Conservation (phyloP, 1,140 invertebrate genomes). For the Drosophila punjabiensis region DNA sequence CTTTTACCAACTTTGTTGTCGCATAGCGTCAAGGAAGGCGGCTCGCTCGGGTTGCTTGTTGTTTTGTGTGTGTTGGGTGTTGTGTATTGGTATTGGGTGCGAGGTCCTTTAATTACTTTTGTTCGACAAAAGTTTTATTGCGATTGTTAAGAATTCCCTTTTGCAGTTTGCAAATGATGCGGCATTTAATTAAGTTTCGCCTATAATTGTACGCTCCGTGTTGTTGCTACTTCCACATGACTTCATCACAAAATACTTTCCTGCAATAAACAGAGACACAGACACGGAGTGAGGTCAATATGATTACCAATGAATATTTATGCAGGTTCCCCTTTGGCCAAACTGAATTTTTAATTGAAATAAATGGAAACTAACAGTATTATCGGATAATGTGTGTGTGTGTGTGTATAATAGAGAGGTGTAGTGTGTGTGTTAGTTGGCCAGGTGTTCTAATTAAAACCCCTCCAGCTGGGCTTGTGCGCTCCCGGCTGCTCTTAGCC, state of each 20-base stretch:
- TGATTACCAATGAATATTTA: slow-evolving; percentile 75
- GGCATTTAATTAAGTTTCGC: slow-evolving; percentile 69
- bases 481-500: slow-evolving; percentile 17
- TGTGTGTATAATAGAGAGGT: background rate
- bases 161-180: slow-evolving; percentile 64
- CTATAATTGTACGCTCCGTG: slow-evolving; percentile 51
- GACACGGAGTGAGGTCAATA: slow-evolving; percentile 27
- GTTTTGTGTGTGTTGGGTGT: background rate
- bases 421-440: slow-evolving; percentile 18
- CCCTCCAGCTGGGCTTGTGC: slow-evolving; percentile 53
- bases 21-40: slow-evolving; percentile 59
- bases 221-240: slow-evolving; percentile 56
- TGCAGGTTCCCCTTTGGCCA: slow-evolving; percentile 31
- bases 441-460: slow-evolving; percentile 67
- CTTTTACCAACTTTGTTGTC: slow-evolving; percentile 64
- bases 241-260: slow-evolving; percentile 46
- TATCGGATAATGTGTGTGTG: slow-evolving; percentile 32
- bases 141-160: slow-evolving; percentile 63
- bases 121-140: slow-evolving; percentile 73
- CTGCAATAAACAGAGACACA: slow-evolving; percentile 21
- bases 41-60: slow-evolving; percentile 7
- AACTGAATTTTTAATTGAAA: slow-evolving; percentile 72
- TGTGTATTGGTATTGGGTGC: slow-evolving; percentile 43
- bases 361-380: slow-evolving; percentile 65
- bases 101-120: slow-evolving; percentile 72